Base-by-base conservation (phyloP, 2,797 vertebrate species). In the Tokudaia muenninki region DNA sequence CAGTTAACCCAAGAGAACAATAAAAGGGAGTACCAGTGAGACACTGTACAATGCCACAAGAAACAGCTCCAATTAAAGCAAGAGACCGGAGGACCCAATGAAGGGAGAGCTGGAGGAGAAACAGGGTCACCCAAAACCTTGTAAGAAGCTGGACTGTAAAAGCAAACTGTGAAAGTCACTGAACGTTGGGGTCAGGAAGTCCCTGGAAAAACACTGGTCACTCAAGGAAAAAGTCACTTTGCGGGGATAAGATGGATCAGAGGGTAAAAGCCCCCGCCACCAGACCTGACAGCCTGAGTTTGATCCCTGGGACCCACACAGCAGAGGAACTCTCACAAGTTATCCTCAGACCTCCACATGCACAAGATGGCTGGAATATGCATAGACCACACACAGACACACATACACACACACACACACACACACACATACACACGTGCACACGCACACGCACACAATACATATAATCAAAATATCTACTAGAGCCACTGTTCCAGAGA, bases 71-170 rank as follows among this genome's bases (percentile, higher is more conserved):
- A 63, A 29, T 26, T 34, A 91, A 31, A 90, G 59, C 5, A 31
- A 91, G 82, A 37, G 34, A 72, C 52, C 55, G 55, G 14, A 93
- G 37, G 34, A 52, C n/a, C 24, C 87, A 37, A 1, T 19, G 67
- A 94, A 78, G 55, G 91, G 59, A 13, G 41, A 52, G 47, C 55
- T 92, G 6, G 19, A 92, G 26, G 70, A 94, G 92, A 86, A 84
- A 88, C 6, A 70, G 78, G 14, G 10, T 29, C 34, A n/a, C 37
- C 47, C 72, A 63, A 31, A 29, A 24, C 88, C 59, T 50, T 82
- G 4, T 6, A 59, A 65, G 61, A 90, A 41, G 34, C 34, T 55
- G 24, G n/a, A 34, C 57, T 44, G 19, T 44, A 79, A 75, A 92
- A 90, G 52, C 21, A 63, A 87, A 80, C 14, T 59, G 11, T 34